Evolutionary conservation across 2,888 invertebrate genomes (phyloP).

Genomic region (Autographa gamma): DNA sequence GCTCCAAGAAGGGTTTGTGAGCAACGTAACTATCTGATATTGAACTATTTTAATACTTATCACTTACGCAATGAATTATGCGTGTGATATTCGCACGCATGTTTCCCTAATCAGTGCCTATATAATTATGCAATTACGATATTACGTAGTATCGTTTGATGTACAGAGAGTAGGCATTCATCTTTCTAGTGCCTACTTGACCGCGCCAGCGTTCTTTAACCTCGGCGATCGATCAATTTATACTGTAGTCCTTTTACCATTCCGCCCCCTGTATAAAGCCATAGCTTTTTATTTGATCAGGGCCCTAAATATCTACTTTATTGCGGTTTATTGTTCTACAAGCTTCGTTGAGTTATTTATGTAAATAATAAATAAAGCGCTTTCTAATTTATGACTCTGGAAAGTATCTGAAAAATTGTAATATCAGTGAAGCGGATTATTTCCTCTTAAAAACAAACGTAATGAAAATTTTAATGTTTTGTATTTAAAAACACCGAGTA

Average conservation of each 20-base stretch:
- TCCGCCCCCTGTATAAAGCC: not conserved
- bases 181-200: not conserved
- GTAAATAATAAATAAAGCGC: not conserved
- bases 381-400: not conserved
- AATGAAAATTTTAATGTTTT: not conserved
- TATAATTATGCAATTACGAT: not conserved
- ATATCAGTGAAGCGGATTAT: not conserved
- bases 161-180: not conserved
- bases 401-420: not conserved
- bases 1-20: too few species aligned
- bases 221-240: conserved; percentile 2
- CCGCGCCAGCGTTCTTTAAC: conserved; percentile 2
- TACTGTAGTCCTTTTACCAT: not conserved
- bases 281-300: not conserved
- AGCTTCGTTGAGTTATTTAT: not conserved
- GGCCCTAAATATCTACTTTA: conserved; percentile 1
- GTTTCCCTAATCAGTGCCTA: too few species aligned
- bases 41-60: too few species aligned
- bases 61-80: too few species aligned
- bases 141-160: not conserved
- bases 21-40: too few species aligned
- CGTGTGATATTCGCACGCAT: too few species aligned
- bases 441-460: conserved; percentile 11
- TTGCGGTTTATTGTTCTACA: conserved; percentile 6
- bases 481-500: conserved; percentile 14